A percentile compares a stretch with the other conserved stretches of the same genome.
Evolutionary conservation across 2,888 invertebrate species (phyloP).

Genomic region (Seira musarum): DNA sequence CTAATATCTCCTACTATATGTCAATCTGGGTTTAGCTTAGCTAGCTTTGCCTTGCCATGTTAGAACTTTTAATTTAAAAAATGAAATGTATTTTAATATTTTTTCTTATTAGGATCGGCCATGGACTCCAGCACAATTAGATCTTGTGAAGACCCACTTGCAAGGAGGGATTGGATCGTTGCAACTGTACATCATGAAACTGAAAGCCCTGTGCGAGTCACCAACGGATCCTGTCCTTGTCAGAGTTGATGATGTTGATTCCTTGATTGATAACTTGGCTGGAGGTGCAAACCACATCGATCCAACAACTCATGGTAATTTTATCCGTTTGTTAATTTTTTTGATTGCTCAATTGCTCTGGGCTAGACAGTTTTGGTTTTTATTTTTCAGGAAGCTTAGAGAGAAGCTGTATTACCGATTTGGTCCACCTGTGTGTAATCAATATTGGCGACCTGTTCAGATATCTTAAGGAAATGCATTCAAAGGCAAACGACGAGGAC

Average conservation of each 20-base stretch:
- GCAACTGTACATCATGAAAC: slow-evolving; percentile 58
- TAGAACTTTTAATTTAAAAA: not conserved
- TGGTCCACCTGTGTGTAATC: slow-evolving; percentile 62
- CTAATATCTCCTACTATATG: not conserved
- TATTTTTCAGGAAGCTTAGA: slow-evolving; percentile 29
- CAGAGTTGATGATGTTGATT: slow-evolving; percentile 3
- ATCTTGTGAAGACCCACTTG: slow-evolving; percentile 60
- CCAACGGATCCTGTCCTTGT: slow-evolving; percentile 17
- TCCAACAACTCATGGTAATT: not conserved
- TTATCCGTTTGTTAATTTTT: not conserved
- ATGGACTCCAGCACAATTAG: slow-evolving; percentile 55
- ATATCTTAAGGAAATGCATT: slow-evolving; percentile 64
- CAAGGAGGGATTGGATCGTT: slow-evolving; percentile 62
- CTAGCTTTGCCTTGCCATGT: not conserved
- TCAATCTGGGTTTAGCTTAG: not conserved
- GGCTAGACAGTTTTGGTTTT: too few relatives aligned
- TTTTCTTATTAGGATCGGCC: slow-evolving; percentile 57
- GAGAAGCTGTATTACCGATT: slow-evolving; percentile 53
- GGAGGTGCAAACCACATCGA: not conserved
- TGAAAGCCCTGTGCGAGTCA: slow-evolving; percentile 37
- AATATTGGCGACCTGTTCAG: slow-evolving; percentile 67
- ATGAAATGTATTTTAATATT: slow-evolving; percentile 2
- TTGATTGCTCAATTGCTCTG: too few relatives aligned
- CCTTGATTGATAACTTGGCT: not conserved
- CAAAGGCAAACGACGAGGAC: slow-evolving; percentile 35